These are phyloP conservation scores for Meloidogyne chitwoodi DNA, from an alignment of 1,140 invertebrate species.

Conservation along the genomic window DNA sequence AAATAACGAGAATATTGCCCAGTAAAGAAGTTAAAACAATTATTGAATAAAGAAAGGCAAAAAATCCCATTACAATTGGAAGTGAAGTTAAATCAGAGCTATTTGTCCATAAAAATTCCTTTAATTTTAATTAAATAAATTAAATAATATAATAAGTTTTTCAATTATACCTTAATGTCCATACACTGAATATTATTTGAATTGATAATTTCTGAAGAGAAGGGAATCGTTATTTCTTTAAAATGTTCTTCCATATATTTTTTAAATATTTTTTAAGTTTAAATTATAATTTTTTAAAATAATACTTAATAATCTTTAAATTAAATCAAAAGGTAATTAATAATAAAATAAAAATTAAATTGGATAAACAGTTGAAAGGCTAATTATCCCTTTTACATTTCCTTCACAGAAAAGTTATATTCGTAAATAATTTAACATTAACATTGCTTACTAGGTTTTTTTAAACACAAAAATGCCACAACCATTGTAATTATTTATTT, in stretches of 20 bases:
- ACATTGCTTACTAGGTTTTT: background rate
- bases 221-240: background rate
- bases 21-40: conserved; percentile 40
- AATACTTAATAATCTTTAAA: no score
- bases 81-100: conserved; percentile 36
- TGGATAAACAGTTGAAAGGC: no score
- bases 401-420: no score
- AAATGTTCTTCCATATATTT: background rate
- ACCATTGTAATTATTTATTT: background rate
- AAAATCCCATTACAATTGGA: conserved; percentile 38
- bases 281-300: no score
- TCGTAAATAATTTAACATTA: background rate
- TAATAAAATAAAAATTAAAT: no score
- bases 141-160: no score
- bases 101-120: conserved; percentile 33
- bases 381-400: no score
- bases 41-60: conserved; percentile 34
- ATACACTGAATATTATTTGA: background rate
- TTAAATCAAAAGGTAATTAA: no score
- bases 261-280: background rate
- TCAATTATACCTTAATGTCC: background rate
- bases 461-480: background rate
- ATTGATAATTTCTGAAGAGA: background rate
- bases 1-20: conserved; percentile 38
- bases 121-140: no score